Evolutionary conservation across 2,888 invertebrate species (phyloP), one percentile per base, ranked within the genome.

Genomic region (Tiphia femorata): DNA sequence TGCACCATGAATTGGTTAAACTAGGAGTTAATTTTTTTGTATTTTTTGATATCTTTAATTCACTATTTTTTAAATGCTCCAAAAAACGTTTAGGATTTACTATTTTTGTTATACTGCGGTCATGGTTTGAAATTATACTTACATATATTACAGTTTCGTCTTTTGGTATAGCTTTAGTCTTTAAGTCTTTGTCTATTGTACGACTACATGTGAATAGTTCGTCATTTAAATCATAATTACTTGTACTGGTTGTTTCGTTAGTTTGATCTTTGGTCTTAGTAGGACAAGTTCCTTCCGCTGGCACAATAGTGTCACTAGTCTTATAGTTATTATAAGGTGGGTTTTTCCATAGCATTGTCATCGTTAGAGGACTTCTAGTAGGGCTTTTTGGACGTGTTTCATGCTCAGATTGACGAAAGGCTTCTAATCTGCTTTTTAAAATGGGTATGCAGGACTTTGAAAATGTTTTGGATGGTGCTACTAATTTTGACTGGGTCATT

Each of bases 401-500:
- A 16, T 44, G 42, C 5, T 67, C 64, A 7, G 44, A 41, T 37
- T 38, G 38, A 1, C 62, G 48, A 16, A 59, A 52, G 6, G 50
- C 49, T 21, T 75, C 75, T 1, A 73, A 44, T 61, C 76, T 51
- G 8, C 58, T 76, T 49, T 61, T 73, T 5, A 76, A 44, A 16
- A 79, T 54, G 2, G 79, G 78, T 57, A 80, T 80, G 21, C 68
- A 72, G n/a, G 80, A 80, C 51, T 61, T 77, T 0, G 72, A 72
- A 1, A 49, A n/a, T n/a, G n/a, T n/a, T n/a, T n/a, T n/a, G n/a
- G n/a, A n/a, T n/a, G n/a, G n/a, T n/a, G n/a, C n/a, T n/a, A n/a
- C n/a, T n/a, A n/a, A n/a, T n/a, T n/a, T n/a, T n/a, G n/a, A n/a
- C n/a, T n/a, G n/a, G n/a, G n/a, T n/a, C n/a, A n/a, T n/a, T n/a